Percentiles rank a stretch among this genome's conserved stretches.
Evolutionary conservation across 2,113 vertebrate genomes (phyloP).

Genomic region (Heterotilapia buettikoferi): DNA sequence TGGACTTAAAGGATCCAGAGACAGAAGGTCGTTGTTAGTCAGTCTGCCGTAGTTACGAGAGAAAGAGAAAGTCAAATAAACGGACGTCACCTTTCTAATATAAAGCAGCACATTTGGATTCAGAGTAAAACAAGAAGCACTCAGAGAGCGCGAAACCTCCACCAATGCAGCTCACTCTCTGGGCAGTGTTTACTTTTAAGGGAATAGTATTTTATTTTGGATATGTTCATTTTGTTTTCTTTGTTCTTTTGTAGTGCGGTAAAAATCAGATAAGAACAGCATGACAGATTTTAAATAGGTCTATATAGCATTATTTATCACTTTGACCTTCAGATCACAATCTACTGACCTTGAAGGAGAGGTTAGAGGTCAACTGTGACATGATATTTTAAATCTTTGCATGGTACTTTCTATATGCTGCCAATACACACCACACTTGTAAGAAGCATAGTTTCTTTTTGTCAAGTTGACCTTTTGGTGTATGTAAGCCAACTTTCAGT

Average conservation of each 20-base stretch:
- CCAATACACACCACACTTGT: neutral
- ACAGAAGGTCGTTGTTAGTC: conserved; percentile 85
- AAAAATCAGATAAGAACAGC: neutral
- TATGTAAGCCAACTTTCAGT: neutral
- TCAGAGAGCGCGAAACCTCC: neutral
- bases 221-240: neutral
- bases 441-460: neutral
- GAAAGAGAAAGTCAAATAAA: neutral
- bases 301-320: neutral
- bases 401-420: neutral
- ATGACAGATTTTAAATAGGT: neutral
- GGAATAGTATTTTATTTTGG: neutral
- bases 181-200: neutral
- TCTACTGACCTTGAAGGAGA: neutral
- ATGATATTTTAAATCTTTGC: neutral
- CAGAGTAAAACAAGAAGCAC: neutral
- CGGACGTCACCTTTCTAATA: neutral
- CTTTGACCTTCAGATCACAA: neutral
- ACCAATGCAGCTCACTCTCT: neutral
- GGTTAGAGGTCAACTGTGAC: neutral
- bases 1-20: conserved; percentile 87
- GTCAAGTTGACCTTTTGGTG: neutral
- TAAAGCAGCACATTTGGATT: neutral
- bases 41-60: conserved; percentile 60
- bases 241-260: neutral